Conservation (phyloP, 1,140 invertebrate species). For the Drosophila kepulauana region DNA sequence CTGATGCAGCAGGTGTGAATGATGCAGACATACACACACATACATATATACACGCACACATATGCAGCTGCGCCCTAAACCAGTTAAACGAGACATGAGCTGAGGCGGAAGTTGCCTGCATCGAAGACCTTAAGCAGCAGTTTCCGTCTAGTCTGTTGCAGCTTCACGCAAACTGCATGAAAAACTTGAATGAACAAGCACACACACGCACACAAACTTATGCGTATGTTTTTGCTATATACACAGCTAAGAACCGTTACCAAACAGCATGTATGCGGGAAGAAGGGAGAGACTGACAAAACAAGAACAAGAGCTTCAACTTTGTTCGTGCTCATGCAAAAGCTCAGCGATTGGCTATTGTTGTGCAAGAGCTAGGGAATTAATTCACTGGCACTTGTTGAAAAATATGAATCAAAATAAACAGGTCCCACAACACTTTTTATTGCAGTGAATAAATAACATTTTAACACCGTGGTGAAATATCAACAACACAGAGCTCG, state of each 20-base stretch:
- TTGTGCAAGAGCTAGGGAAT: slow-evolving; percentile 75
- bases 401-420: slow-evolving; percentile 73
- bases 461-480: slow-evolving; percentile 65
- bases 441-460: slow-evolving; percentile 44
- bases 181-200: slow-evolving; percentile 60
- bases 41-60: slow-evolving; percentile 22
- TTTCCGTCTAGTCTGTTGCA: slow-evolving; percentile 32
- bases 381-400: slow-evolving; percentile 54
- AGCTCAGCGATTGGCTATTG: slow-evolving; percentile 36
- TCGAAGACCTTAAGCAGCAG: slow-evolving; percentile 53
- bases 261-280: background rate
- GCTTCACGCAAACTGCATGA: slow-evolving; percentile 31
- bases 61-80: slow-evolving; percentile 60
- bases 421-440: slow-evolving; percentile 37
- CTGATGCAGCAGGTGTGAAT: slow-evolving; percentile 65
- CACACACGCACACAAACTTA: background rate
- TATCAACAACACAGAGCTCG: slow-evolving; percentile 29
- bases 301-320: slow-evolving; percentile 7
- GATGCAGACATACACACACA: slow-evolving; percentile 15
- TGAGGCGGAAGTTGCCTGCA: slow-evolving; percentile 55
- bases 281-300: background rate
- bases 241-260: slow-evolving; percentile 29
- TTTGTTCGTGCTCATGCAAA: background rate
- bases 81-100: slow-evolving; percentile 67
- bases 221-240: background rate